Base-by-base conservation (phyloP, 2,113 vertebrate species). In the Plestiodon gilberti region DNA sequence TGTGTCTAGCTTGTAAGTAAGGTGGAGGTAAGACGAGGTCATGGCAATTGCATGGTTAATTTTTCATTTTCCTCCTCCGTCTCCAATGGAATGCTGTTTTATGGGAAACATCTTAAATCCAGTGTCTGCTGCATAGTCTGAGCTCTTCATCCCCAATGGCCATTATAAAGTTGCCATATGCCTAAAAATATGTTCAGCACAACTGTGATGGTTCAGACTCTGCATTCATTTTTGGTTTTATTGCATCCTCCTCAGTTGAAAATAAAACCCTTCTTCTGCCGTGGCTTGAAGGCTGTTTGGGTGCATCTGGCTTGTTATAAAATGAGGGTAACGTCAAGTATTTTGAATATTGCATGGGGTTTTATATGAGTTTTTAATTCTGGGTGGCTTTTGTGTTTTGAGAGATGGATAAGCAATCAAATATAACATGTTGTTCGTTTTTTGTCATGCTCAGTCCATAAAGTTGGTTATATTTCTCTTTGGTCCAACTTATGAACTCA, bases 101-200 rank as follows among this genome's bases (percentile, higher is more conserved):
- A 91, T 93, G 82, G 85, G 86, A 92, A 94, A 81, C 86, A 52
- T 82, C 92, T 94, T 93, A 92, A 92, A 94, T 90, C 91, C 78
- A 89, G 35, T 91, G 40, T 55, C 77, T 93, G 90, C 71, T 82
- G 22, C 15, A 81, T 81, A 94, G 87, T 92, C 93, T 91, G 85
- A 91, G 87, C 87, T 92, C 90, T 91, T 93, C 89, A 89, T 94
- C 82, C 52, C 87, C 17, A 59, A 85, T 91, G 91, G 89, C 91
- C 88, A 69, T 93, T 93, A 88, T 94, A 92, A 95, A 95, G 76
- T 89, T 92, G 91, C 93, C 93, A 93, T 95, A 93, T 95, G 93
- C 90, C 90, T 93, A 81, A 90, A 92, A 93, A 90, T 93, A 87
- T 90, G 91, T 87, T 94, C 82, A 71, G 55, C 57, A 61, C 87